Base-by-base conservation (phyloP, 2,113 vertebrate species). In the Atractosteus spatula region DNA sequence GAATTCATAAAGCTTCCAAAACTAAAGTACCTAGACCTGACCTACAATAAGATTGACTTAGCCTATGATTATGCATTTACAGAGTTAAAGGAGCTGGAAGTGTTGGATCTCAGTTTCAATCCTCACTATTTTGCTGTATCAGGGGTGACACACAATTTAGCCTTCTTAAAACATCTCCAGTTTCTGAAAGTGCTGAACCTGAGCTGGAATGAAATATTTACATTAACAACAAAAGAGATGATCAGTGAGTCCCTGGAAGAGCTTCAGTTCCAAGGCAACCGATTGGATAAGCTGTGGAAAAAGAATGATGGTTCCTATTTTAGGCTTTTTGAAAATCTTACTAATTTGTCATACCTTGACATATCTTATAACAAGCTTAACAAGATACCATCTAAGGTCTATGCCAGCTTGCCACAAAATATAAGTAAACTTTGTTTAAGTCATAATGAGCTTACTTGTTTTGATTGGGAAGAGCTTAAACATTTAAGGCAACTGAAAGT, bases 61-160 rank as follows among this genome's bases (percentile, higher is more conserved):
- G 89, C 78, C 56, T 85, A 83, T 16, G 71, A 77, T 47, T 45
- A 81, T 14, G 80, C 86, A 29, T 92, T 93, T 77, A 71, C 76
- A 14, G 84, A 90, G 56, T 42, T 85, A n/a, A 29, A 82, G 76
- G 77, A 81, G 66, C 76, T 93, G 1, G 56, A 91, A 76, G 80
- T 90, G 2, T 74, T 96, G 1, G 90, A 94, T 77, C 77, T 94
- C 12, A 93, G 91, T 78, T 63, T 85, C 75, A 96, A 96, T 44
- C 0, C 73, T 0, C 90, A 95, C 66, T 93, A 94, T 73, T 96
- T 95, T 78, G 12, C 14, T 42, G 81, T 92, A 2, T 79, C 76
- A 61, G 89, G 89, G 0, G 78, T 96, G 55, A 94, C 90, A 0
- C 83, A 83, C 62, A 91, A 89, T 57, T 63, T 93, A 4, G 79